Evolutionary conservation across 2,888 invertebrate genomes (phyloP).

Genomic region (Sthenelais limicola): DNA sequence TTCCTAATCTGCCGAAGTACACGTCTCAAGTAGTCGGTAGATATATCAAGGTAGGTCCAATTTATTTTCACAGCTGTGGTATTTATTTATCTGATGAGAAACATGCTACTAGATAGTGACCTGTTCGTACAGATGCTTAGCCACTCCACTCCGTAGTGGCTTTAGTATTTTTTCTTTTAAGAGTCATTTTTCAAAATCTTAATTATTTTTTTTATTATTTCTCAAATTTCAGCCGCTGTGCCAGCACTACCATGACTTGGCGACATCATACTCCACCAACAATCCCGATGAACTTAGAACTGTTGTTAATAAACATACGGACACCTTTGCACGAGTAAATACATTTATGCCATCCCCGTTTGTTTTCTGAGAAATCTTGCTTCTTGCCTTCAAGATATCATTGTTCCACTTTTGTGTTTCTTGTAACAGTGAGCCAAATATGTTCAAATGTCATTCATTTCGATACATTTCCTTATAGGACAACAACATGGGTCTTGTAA

Average conservation of each 20-base stretch:
- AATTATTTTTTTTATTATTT: too few species aligned
- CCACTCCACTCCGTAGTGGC: background rate
- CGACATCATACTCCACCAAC: conserved; percentile 84
- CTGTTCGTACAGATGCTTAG: background rate
- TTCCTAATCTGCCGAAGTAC: conserved; percentile 86
- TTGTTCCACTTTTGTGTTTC: too few species aligned
- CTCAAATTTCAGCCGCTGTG: conserved; percentile 64
- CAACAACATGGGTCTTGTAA: conserved; percentile 76
- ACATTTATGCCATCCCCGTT: too few species aligned
- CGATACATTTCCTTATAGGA: too few species aligned
- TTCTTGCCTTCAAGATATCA: too few species aligned
- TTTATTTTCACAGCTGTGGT: background rate
- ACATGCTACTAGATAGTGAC: background rate
- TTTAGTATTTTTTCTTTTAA: background rate
- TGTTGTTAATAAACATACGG: conserved; percentile 84
- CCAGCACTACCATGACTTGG: conserved; percentile 88
- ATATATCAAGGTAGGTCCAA: conserved; percentile 70
- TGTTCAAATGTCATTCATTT: too few species aligned
- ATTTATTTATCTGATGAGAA: background rate
- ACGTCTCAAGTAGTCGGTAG: conserved; percentile 88
- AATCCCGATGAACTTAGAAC: conserved; percentile 81
- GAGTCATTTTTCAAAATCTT: too few species aligned
- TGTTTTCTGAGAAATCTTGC: too few species aligned
- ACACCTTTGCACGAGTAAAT: conserved; percentile 80
- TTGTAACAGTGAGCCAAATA: too few species aligned